Base-by-base conservation (phyloP, 2,888 invertebrate genomes). In the Drosophila sordidula region DNA sequence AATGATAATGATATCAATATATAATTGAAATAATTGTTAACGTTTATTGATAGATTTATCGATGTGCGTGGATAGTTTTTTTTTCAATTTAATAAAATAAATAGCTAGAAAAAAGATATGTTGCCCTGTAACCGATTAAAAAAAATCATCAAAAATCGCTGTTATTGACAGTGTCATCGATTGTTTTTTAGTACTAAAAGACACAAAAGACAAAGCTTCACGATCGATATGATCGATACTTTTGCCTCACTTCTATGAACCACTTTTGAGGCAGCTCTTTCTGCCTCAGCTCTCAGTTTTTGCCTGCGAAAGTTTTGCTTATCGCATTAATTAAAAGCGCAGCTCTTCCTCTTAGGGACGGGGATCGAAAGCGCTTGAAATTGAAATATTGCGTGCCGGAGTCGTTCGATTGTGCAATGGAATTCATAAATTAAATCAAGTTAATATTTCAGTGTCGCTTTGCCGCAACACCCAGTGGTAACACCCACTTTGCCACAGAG, bases 401-500 rank as follows among this genome's bases (percentile, higher is more conserved):
- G 46, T 57, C 46, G 18, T 45, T 52, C 47, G 51, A 46, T 34
- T 50, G 51, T 45, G 29, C 42, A 22, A 25, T 56, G 63, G 59
- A 87, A 86, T 88, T 88, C 81, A 86, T 87, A 86, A 87, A 87
- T 87, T 86, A 85, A 87, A 87, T 87, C 87, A 85, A 79, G 74
- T 81, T 84, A 85, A 90, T 90, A 89, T 83, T 88, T 89, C 87
- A 82, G 80, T 84, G 89, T 89, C 89, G 75, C 73, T 70, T 41
- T 47, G 54, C 14, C 44, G 59, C 59, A 62, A 75, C 74, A 71
- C 76, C 75, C 75, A 54, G 14, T 11, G 63, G 64, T 14, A 76
- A 75, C 69, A 80, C 86, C 86, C 76, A 81, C 87, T 78, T 80
- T 29, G 57, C 54, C 64, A 63, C 67, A 63, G 81, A 79, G 70